These are phyloP conservation scores for Sphinx pinastri DNA, from an alignment of 2,888 invertebrate genomes.

Conservation along the genomic window DNA sequence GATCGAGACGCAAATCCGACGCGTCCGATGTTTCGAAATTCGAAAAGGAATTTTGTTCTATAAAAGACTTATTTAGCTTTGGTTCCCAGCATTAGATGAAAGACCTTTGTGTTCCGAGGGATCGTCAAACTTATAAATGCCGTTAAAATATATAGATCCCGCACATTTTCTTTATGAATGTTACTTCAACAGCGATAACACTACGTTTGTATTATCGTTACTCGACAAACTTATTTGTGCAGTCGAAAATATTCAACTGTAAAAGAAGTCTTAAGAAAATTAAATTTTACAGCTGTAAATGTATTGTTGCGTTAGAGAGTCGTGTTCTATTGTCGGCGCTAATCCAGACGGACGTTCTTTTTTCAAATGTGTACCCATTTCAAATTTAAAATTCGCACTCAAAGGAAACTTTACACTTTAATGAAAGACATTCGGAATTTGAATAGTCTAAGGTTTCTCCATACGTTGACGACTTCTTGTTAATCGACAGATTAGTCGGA, in stretches of 20 bases:
- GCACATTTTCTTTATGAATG: background rate
- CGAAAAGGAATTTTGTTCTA: slow-evolving; percentile 14
- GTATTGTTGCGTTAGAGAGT: slow-evolving; percentile 35
- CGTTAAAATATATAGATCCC: background rate
- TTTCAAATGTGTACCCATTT: slow-evolving; percentile 40
- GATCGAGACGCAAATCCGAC: slow-evolving; percentile 5
- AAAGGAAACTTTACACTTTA: slow-evolving; percentile 27
- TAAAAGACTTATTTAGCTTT: slow-evolving; percentile 17
- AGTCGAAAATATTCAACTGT: background rate
- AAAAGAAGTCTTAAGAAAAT: slow-evolving; percentile 8
- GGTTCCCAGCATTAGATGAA: slow-evolving; percentile 20
- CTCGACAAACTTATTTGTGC: slow-evolving; percentile 3
- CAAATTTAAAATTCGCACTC: slow-evolving; percentile 38
- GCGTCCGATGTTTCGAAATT: slow-evolving; percentile 17
- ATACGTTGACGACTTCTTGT: background rate
- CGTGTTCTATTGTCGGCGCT: slow-evolving; percentile 48
- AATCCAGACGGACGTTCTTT: slow-evolving; percentile 53
- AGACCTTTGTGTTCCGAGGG: slow-evolving; percentile 1
- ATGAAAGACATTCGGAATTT: slow-evolving; percentile 3
- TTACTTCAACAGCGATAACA: background rate
- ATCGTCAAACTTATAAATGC: slow-evolving; percentile 25
- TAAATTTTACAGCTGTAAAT: slow-evolving; percentile 2
- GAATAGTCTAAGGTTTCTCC: background rate
- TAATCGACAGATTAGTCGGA: background rate
- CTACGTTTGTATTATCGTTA: background rate